A percentile compares a stretch with the other conserved stretches of the same genome.
Evolutionary conservation across 2,113 vertebrate genomes (phyloP).

Genomic region (Cynocephalus volans): DNA sequence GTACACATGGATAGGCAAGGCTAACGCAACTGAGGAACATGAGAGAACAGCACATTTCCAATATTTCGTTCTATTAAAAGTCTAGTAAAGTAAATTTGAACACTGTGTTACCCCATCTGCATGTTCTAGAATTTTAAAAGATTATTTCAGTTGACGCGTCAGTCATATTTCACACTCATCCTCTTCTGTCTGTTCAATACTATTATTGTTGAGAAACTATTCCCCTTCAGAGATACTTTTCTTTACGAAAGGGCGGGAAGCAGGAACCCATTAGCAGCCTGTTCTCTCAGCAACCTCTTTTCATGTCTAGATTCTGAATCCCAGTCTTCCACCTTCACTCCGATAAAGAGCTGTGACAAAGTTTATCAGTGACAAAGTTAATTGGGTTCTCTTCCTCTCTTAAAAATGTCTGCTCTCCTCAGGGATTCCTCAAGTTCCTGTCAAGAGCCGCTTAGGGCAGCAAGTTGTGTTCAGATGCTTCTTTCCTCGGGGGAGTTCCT

Average conservation of each 20-base stretch:
- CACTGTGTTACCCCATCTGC: not conserved
- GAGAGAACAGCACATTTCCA: not conserved
- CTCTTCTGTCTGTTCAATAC: not conserved
- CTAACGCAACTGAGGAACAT: not conserved
- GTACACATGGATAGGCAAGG: not conserved
- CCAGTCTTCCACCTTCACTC: not conserved
- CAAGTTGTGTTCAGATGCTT: not conserved
- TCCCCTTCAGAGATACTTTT: not conserved
- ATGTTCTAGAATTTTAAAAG: not conserved
- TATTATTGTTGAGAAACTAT: not conserved
- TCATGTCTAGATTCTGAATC: constrained; percentile 1
- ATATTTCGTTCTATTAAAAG: not conserved
- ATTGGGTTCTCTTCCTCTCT: constrained; percentile 8
- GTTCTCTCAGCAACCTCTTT: not conserved
- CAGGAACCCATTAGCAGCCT: not conserved
- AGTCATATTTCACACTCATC: not conserved
- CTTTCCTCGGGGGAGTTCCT: constrained; percentile 18
- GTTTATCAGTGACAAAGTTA: constrained; percentile 36
- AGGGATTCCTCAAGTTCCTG: constrained; percentile 56
- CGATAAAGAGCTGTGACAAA: not conserved
- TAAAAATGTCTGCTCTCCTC: constrained; percentile 50
- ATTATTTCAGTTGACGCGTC: not conserved
- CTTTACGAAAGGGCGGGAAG: not conserved
- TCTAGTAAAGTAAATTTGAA: not conserved
- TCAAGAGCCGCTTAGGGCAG: constrained; percentile 65